phyloP scores from a whole-genome alignment of 2,888 invertebrate genomes.

The Dicycla oo region DNA sequence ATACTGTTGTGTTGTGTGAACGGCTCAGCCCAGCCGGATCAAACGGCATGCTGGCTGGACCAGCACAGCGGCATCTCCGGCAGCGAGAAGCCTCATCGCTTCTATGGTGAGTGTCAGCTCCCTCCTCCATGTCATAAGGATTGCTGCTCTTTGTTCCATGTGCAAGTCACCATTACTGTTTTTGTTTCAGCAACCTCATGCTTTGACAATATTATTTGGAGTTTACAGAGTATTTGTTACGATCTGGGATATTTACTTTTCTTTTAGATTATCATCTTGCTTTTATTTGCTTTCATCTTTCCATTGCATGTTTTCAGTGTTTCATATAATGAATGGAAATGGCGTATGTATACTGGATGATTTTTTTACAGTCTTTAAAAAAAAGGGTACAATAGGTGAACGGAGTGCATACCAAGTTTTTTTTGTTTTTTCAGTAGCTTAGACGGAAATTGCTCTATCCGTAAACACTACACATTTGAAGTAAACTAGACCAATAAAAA shows the following conservation, averaged over 20 bases:
- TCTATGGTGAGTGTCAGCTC: constrained; percentile 86
- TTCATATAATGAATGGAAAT: constrained; percentile 45
- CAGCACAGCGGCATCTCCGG: constrained; percentile 81
- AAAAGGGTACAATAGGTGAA: too few species aligned
- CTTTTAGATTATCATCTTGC: constrained; percentile 63
- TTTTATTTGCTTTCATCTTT: constrained; percentile 63
- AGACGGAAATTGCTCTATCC: too few species aligned
- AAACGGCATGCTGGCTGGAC: constrained; percentile 88
- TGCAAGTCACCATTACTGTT: constrained; percentile 71
- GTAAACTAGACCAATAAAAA: too few species aligned
- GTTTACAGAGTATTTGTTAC: constrained; percentile 62
- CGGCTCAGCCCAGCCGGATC: constrained; percentile 89
- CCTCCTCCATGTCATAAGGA: constrained; percentile 54
- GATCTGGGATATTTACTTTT: constrained; percentile 64
- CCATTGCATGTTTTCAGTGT: constrained; percentile 62
- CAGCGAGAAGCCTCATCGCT: constrained; percentile 86
- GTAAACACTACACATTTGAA: too few species aligned
- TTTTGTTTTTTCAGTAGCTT: too few species aligned
- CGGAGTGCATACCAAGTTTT: too few species aligned
- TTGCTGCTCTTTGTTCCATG: constrained; percentile 61
- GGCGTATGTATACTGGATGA: too few species aligned
- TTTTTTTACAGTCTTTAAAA: too few species aligned
- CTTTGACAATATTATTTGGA: constrained; percentile 74
- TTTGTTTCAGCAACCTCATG: constrained; percentile 84
- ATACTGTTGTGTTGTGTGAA: constrained; percentile 90